These are phyloP conservation scores for Musca vetustissima DNA, from an alignment of 1,140 invertebrate species.

Conservation along the genomic window DNA sequence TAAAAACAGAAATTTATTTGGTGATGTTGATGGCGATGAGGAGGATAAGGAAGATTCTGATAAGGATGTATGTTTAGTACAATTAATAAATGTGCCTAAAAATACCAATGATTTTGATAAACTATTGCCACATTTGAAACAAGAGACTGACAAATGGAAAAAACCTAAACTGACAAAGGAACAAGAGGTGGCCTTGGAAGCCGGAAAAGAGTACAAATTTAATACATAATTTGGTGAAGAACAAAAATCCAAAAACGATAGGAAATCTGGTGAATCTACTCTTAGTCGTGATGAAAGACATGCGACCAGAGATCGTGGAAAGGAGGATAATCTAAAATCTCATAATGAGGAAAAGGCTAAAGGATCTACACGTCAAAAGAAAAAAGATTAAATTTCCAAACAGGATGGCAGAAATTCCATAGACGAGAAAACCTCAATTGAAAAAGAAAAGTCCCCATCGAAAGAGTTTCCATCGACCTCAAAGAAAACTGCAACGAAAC, in stretches of 20 bases:
- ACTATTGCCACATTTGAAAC: slow-evolving; percentile 25
- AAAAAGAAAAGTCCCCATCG: not conserved
- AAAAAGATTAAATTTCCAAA: not conserved
- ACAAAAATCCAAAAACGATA: not conserved
- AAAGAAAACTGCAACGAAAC: not conserved
- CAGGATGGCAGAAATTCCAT: too few species aligned
- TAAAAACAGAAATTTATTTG: slow-evolving; percentile 24
- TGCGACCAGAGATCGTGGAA: not conserved
- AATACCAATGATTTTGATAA: slow-evolving; percentile 26
- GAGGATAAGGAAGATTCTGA: slow-evolving; percentile 1
- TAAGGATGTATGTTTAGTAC: not conserved
- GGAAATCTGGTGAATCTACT: not conserved
- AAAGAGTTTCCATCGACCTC: too few species aligned
- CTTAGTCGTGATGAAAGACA: slow-evolving; percentile 4
- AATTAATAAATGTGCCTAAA: slow-evolving; percentile 18
- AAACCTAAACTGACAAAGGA: not conserved
- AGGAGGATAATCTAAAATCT: not conserved
- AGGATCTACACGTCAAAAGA: not conserved
- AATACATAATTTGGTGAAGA: not conserved
- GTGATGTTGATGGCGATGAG: slow-evolving; percentile 17
- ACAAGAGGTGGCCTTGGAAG: not conserved
- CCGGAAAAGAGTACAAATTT: not conserved
- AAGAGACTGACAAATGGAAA: not conserved
- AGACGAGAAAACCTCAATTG: too few species aligned
- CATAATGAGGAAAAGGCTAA: not conserved